These are phyloP conservation scores for Nasalis larvatus DNA, from an alignment of 2,113 vertebrate species.

Conservation along the genomic window DNA sequence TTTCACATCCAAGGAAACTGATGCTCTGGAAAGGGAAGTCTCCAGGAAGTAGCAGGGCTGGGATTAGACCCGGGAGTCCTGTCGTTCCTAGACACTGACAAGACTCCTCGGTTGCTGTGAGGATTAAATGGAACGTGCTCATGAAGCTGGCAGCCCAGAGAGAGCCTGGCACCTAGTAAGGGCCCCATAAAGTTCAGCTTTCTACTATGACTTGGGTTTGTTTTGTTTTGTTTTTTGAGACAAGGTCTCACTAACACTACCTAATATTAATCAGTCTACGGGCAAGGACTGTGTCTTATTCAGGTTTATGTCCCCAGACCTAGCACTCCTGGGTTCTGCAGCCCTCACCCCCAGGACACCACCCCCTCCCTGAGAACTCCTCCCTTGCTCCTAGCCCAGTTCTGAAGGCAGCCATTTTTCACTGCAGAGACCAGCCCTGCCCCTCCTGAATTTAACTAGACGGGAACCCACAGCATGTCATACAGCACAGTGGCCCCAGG, in stretches of 20 bases:
- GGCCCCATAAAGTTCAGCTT: too few species aligned
- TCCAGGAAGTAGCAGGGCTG: not conserved
- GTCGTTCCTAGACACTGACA: not conserved
- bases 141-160: too few species aligned
- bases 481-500: not conserved
- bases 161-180: too few species aligned
- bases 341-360: not conserved
- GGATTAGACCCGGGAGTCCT: not conserved
- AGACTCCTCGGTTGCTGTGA: not conserved
- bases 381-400: not conserved
- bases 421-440: fast-evolving
- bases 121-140: too few species aligned
- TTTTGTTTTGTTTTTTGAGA: too few species aligned
- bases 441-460: not conserved
- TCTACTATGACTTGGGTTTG: too few species aligned
- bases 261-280: too few species aligned
- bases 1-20: not conserved
- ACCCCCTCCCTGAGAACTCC: not conserved
- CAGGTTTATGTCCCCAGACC: not conserved
- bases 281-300: not conserved
- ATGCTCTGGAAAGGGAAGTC: not conserved
- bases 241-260: too few species aligned
- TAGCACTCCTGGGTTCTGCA: not conserved
- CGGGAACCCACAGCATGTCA: not conserved
- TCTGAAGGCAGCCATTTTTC: not conserved